Conservation (phyloP, 2,888 invertebrate genomes). For the Listrodromus nycthemerus region DNA sequence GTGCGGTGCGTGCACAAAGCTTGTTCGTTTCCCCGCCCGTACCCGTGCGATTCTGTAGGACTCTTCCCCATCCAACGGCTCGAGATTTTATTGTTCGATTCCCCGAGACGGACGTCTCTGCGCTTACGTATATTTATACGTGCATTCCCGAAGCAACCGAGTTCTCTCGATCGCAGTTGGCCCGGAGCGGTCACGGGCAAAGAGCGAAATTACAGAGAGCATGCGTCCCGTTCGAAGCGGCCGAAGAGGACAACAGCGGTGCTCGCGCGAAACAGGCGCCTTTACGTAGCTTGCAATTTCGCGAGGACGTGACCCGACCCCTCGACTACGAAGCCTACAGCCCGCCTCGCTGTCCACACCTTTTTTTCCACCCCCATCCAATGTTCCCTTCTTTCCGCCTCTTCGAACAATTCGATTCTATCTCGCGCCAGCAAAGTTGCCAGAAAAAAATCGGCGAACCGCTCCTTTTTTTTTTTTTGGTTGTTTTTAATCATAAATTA, state of each 20-base stretch:
- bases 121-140: neutral
- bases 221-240: constrained; percentile 50
- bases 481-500: neutral
- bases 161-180: neutral
- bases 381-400: constrained; percentile 30
- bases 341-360: constrained; percentile 27
- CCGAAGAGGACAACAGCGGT: constrained; percentile 73
- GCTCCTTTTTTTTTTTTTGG: too few relatives aligned
- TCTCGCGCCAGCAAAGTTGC: neutral
- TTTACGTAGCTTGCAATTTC: constrained; percentile 75
- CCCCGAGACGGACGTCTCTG: neutral
- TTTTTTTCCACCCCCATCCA: neutral
- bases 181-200: constrained; percentile 55
- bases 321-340: constrained; percentile 30
- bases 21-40: neutral
- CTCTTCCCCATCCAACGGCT: neutral
- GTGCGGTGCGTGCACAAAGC: constrained; percentile 48
- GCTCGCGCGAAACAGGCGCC: constrained; percentile 46
- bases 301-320: constrained; percentile 76
- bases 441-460: neutral
- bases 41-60: too few relatives aligned
- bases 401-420: constrained; percentile 4
- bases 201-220: constrained; percentile 70
- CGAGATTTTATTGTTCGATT: constrained; percentile 24
- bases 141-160: constrained; percentile 5